Evolutionary conservation across 2,888 invertebrate genomes (phyloP).

Genomic region (Drosophila mimica): DNA sequence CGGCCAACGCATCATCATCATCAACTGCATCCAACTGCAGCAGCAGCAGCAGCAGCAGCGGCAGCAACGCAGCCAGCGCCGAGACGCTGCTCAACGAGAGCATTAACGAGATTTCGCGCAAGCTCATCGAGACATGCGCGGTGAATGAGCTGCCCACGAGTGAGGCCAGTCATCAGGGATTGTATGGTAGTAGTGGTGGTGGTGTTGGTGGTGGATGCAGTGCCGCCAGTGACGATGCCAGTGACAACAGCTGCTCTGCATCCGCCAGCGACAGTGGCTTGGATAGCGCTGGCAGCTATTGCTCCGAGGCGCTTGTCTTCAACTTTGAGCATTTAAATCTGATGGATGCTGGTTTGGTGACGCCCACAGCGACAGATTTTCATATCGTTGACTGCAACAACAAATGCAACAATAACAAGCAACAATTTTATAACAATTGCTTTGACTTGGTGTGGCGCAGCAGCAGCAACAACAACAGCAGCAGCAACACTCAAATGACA

Average conservation of each 20-base stretch:
- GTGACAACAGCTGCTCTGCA: slow-evolving; percentile 58
- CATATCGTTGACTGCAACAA: slow-evolving; percentile 67
- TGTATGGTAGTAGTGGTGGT: neutral
- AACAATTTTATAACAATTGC: slow-evolving; percentile 84
- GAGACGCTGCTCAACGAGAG: slow-evolving; percentile 84
- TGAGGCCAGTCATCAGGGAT: slow-evolving; percentile 4
- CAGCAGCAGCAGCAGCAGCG: slow-evolving; percentile 2
- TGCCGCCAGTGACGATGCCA: slow-evolving; percentile 9
- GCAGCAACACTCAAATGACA: slow-evolving; percentile 54
- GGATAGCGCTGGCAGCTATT: slow-evolving; percentile 80
- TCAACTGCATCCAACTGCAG: slow-evolving; percentile 13
- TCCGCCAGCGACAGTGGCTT: slow-evolving; percentile 79
- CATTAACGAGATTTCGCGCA: slow-evolving; percentile 85
- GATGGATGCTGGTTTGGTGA: slow-evolving; percentile 62
- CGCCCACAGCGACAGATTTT: slow-evolving; percentile 77
- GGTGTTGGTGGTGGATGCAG: slow-evolving; percentile 8
- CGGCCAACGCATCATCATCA: slow-evolving; percentile 4
- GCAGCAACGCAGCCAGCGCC: slow-evolving; percentile 32
- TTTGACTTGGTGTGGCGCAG: slow-evolving; percentile 85
- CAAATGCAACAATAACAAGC: slow-evolving; percentile 58
- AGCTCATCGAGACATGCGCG: slow-evolving; percentile 85
- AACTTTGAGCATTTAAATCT: slow-evolving; percentile 84
- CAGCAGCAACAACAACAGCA: slow-evolving; percentile 18
- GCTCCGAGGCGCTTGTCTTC: slow-evolving; percentile 82
- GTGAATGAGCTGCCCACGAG: slow-evolving; percentile 63